These are phyloP conservation scores for Sphaerodactylus townsendi DNA, from an alignment of 2,113 vertebrate genomes.

Conservation along the genomic window DNA sequence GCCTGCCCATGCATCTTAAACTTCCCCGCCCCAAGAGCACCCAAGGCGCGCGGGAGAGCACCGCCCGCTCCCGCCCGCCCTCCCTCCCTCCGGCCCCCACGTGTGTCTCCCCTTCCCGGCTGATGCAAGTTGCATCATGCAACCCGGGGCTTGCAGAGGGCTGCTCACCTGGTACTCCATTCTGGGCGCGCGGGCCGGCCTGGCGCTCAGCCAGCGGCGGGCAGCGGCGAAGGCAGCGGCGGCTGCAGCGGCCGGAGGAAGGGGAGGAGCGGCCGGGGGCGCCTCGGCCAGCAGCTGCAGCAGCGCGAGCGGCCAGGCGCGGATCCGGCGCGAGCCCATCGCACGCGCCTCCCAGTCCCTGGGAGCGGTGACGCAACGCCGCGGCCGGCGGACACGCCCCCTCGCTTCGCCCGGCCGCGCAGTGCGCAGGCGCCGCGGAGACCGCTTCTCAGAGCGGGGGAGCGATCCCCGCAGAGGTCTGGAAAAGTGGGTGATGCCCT, in stretches of 20 bases:
- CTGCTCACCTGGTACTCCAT: conserved; percentile 90
- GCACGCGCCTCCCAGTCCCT: too few species aligned
- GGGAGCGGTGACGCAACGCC: neutral
- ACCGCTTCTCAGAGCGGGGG: too few species aligned
- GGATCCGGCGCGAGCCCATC: neutral
- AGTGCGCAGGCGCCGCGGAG: neutral
- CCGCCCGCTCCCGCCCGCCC: too few species aligned
- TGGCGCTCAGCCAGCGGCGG: neutral
- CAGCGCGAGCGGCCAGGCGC: neutral
- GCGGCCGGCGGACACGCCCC: neutral
- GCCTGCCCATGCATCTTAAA: neutral
- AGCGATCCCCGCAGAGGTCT: too few species aligned
- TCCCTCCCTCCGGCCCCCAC: neutral
- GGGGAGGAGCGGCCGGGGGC: too few species aligned
- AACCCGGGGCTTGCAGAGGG: neutral
- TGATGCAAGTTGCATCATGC: conserved; percentile 7
- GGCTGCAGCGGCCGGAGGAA: too few species aligned
- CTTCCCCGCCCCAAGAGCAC: neutral
- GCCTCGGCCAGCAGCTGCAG: neutral
- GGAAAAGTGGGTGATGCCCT: too few species aligned
- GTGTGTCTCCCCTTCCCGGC: neutral
- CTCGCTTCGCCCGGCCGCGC: too few species aligned
- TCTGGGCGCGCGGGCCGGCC: conserved; percentile 73
- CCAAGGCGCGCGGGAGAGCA: too few species aligned
- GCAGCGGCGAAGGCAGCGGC: neutral